Conservation (phyloP, 2,888 invertebrate species). For the Athripsodes cinereus region DNA sequence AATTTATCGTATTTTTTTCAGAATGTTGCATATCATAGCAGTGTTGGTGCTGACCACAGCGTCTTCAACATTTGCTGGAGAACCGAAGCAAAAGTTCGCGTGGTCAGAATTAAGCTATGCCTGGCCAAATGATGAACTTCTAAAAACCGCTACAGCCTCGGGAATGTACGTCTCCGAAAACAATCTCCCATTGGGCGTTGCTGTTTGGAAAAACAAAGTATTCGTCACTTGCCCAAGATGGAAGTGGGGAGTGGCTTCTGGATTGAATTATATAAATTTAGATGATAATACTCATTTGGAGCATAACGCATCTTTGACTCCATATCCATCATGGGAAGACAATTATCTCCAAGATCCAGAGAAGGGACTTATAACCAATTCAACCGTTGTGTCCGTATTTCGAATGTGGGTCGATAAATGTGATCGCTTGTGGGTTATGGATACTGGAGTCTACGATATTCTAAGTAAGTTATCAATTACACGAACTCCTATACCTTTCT, state of each 20-base stretch:
- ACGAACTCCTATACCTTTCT: background rate
- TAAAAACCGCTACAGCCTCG: slow-evolving; percentile 53
- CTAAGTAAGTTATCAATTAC: slow-evolving; percentile 44
- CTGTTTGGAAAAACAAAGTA: slow-evolving; percentile 63
- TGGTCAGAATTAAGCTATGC: slow-evolving; percentile 65
- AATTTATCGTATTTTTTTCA: no score
- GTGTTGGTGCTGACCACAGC: slow-evolving; percentile 32
- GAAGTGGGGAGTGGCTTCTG: slow-evolving; percentile 65
- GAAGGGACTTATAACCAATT: slow-evolving; percentile 48
- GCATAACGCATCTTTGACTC: slow-evolving; percentile 65
- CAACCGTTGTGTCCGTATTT: slow-evolving; percentile 66
- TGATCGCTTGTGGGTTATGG: slow-evolving; percentile 77
- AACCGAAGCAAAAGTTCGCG: slow-evolving; percentile 57
- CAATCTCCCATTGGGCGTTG: slow-evolving; percentile 65
- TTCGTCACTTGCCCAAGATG: slow-evolving; percentile 66
- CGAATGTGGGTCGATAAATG: slow-evolving; percentile 68
- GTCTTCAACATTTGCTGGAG: slow-evolving; percentile 38
- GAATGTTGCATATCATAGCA: slow-evolving; percentile 14
- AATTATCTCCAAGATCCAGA: slow-evolving; percentile 63
- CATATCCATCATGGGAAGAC: slow-evolving; percentile 72
- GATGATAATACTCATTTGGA: slow-evolving; percentile 49
- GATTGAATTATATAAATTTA: slow-evolving; percentile 62
- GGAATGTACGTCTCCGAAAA: slow-evolving; percentile 57
- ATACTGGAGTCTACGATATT: slow-evolving; percentile 72
- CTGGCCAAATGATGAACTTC: slow-evolving; percentile 57